Percentiles rank a stretch among this genome's conserved stretches.
These are phyloP conservation scores for Phataginus tetradactyla DNA, from an alignment of 2,797 vertebrate species.

Conservation along the genomic window DNA sequence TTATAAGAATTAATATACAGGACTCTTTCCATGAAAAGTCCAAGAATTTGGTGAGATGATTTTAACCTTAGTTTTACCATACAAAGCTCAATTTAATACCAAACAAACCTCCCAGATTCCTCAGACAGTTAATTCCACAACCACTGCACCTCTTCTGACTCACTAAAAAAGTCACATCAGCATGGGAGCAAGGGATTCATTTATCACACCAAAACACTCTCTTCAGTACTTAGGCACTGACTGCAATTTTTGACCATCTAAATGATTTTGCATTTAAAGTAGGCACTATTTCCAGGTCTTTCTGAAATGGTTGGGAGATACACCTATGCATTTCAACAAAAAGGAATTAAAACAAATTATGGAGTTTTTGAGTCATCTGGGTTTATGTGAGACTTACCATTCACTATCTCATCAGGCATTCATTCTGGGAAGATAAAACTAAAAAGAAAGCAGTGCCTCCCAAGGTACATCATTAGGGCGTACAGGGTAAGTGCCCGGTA, in stretches of 20 bases:
- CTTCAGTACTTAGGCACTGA: not conserved
- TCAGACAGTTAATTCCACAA: constrained; percentile 27
- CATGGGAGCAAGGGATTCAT: not conserved
- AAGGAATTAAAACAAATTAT: not conserved
- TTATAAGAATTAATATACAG: not conserved
- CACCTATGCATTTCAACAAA: not conserved
- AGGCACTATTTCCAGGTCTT: constrained; percentile 32
- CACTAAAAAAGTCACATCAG: constrained; percentile 55
- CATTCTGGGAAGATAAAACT: not conserved
- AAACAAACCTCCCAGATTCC: not conserved
- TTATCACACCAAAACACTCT: not conserved
- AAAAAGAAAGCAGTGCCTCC: not conserved
- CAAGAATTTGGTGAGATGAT: constrained; percentile 41
- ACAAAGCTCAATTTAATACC: constrained; percentile 52
- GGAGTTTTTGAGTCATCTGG: not conserved
- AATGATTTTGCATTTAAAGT: constrained; percentile 46
- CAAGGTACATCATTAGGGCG: not conserved
- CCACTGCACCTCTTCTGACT: constrained; percentile 57
- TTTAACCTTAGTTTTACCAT: constrained; percentile 50
- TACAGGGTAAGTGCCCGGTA: not conserved
- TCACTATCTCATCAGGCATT: not conserved
- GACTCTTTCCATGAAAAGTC: not conserved
- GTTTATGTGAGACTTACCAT: not conserved
- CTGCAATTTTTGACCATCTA: not conserved
- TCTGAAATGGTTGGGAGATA: not conserved